These are phyloP conservation scores for Hoplostethus atlanticus DNA, from an alignment of 2,797 vertebrate genomes.

Conservation along the genomic window DNA sequence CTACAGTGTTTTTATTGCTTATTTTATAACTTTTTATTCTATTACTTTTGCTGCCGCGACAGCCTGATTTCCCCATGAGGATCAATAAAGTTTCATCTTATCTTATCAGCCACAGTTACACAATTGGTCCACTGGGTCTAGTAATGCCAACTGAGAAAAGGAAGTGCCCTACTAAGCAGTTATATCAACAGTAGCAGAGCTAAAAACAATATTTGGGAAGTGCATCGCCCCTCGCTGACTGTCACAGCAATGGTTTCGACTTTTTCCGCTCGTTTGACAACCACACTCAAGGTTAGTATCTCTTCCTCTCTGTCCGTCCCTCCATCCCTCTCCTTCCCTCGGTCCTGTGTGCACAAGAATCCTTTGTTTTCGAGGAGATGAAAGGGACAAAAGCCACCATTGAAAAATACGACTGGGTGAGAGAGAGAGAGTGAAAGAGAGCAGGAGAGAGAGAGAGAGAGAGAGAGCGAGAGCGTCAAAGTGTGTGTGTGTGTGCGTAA, in stretches of 20 bases:
- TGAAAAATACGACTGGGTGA: constrained; percentile 83
- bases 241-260: constrained; percentile 22
- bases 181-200: neutral
- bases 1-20: no score
- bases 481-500: constrained; percentile 15
- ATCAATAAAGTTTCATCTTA: no score
- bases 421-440: constrained; percentile 63
- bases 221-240: neutral
- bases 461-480: constrained; percentile 46
- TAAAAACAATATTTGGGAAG: neutral
- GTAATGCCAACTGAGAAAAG: no score
- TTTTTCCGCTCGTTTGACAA: constrained; percentile 29
- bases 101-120: no score
- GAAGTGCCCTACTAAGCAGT: no score
- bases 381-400: constrained; percentile 89
- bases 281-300: constrained; percentile 62
- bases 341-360: constrained; percentile 83
- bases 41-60: no score
- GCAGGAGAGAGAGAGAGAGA: constrained; percentile 50
- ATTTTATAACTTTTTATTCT: no score
- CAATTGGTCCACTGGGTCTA: no score
- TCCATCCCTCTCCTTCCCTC: constrained; percentile 67
- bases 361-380: constrained; percentile 85
- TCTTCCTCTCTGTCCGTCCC: constrained; percentile 69
- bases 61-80: no score